Percentiles rank a stretch among this genome's conserved stretches.
These are phyloP conservation scores for Ormyrus rosae DNA, from an alignment of 2,888 invertebrate genomes.

Conservation along the genomic window DNA sequence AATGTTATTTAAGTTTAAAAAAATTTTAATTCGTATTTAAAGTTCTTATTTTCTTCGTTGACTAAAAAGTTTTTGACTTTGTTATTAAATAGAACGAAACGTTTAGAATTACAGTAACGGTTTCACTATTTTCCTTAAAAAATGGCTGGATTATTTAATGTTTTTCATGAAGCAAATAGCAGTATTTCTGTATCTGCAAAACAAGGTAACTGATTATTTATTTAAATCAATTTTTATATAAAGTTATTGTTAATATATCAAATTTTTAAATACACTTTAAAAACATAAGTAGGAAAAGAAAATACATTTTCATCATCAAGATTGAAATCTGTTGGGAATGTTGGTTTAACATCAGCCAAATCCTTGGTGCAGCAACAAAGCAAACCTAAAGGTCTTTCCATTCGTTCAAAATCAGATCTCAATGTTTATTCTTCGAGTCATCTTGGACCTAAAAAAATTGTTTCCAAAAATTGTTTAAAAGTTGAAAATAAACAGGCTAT, in stretches of 20 bases:
- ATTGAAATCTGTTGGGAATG: slow-evolving; percentile 48
- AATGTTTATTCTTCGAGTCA: slow-evolving; percentile 57
- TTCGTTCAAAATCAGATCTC: slow-evolving; percentile 63
- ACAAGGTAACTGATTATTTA: slow-evolving; percentile 36
- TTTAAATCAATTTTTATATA: neutral
- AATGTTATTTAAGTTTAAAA: too few relatives aligned
- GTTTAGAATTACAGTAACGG: too few relatives aligned
- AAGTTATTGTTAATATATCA: neutral
- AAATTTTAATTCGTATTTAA: too few relatives aligned
- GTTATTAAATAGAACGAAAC: too few relatives aligned
- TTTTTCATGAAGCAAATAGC: slow-evolving; percentile 46
- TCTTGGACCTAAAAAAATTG: slow-evolving; percentile 5
- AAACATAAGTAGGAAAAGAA: slow-evolving; percentile 49
- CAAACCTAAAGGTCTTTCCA: slow-evolving; percentile 64
- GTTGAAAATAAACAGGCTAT: slow-evolving; percentile 39
- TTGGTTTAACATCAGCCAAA: slow-evolving; percentile 54
- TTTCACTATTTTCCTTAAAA: neutral
- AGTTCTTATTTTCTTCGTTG: too few relatives aligned
- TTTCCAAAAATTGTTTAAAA: slow-evolving; percentile 21
- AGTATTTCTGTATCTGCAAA: slow-evolving; percentile 8
- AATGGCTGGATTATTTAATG: slow-evolving; percentile 53
- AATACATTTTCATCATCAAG: slow-evolving; percentile 43
- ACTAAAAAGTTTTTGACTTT: too few relatives aligned
- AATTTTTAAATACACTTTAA: neutral
- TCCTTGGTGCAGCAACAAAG: slow-evolving; percentile 7